Evolutionary conservation across 1,140 invertebrate species (phyloP).

Genomic region (Microplitis demolitor): DNA sequence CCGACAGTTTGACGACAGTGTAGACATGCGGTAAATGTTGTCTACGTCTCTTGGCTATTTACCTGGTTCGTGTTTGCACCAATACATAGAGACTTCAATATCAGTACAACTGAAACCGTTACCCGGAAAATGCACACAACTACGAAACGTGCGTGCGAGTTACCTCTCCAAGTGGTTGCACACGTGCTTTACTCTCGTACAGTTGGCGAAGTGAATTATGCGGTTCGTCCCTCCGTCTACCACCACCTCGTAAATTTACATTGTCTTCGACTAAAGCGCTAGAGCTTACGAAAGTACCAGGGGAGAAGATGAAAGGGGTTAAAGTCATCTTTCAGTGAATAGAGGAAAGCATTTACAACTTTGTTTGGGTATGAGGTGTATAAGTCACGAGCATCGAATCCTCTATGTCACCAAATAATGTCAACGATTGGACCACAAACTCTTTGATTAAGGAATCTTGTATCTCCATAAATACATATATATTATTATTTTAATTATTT

Average conservation of each 20-base stretch:
- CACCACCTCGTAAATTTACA: constrained; percentile 35
- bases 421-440: too few relatives aligned
- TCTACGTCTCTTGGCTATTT: constrained; percentile 18
- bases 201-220: constrained; percentile 32
- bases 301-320: neutral
- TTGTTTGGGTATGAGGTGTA: too few relatives aligned
- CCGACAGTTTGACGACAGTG: neutral
- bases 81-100: constrained; percentile 16
- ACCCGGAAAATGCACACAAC: neutral
- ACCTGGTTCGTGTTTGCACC: constrained; percentile 14
- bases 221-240: constrained; percentile 29
- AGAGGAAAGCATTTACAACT: too few relatives aligned
- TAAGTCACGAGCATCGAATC: too few relatives aligned
- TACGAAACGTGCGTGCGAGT: neutral
- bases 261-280: constrained; percentile 23
- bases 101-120: neutral
- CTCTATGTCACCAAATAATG: too few relatives aligned
- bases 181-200: neutral
- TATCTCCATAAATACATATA: neutral
- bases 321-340: neutral
- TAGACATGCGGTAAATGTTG: constrained; percentile 13
- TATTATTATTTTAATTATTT: too few relatives aligned
- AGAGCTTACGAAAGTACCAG: neutral
- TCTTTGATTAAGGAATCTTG: neutral
- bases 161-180: neutral